phyloP scores from a whole-genome alignment of 2,113 vertebrate genomes.

The Odocoileus virginianus region DNA sequence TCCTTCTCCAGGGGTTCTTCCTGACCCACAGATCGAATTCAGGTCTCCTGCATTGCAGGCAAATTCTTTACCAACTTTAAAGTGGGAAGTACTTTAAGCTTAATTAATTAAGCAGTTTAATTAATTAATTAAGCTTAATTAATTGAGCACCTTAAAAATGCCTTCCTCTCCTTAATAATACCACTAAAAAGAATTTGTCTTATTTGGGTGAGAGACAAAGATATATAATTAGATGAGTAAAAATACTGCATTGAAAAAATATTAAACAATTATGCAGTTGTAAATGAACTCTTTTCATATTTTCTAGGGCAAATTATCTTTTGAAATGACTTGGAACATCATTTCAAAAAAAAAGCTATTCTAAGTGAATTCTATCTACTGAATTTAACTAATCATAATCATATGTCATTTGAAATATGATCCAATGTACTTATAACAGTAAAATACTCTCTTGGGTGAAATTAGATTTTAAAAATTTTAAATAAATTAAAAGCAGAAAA shows the following conservation, averaged over 20 bases:
- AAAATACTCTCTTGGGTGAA: not conserved
- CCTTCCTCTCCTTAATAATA: not conserved
- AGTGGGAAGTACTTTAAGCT: not conserved
- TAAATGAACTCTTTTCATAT: not conserved
- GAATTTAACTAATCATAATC: not conserved
- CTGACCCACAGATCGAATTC: not conserved
- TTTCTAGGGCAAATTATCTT: not conserved
- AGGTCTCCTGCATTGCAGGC: not conserved
- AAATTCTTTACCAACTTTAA: not conserved
- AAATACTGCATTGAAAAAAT: not conserved
- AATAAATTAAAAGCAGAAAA: not conserved
- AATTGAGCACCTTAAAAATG: not conserved
- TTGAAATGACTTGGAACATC: not conserved
- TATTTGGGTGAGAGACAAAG: conserved; percentile 45
- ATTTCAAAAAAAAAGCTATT: not conserved
- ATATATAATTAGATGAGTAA: not conserved
- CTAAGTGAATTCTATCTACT: not conserved
- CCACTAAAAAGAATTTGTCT: not conserved
- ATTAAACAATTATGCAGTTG: not conserved
- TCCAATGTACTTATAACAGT: not conserved
- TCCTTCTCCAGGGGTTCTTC: not conserved
- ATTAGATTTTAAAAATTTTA: not conserved
- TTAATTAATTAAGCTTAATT: not conserved
- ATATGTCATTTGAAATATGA: not conserved
- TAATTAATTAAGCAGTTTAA: not conserved